These are phyloP conservation scores for Tachycineta bicolor DNA, from an alignment of 2,113 vertebrate genomes.

Conservation along the genomic window DNA sequence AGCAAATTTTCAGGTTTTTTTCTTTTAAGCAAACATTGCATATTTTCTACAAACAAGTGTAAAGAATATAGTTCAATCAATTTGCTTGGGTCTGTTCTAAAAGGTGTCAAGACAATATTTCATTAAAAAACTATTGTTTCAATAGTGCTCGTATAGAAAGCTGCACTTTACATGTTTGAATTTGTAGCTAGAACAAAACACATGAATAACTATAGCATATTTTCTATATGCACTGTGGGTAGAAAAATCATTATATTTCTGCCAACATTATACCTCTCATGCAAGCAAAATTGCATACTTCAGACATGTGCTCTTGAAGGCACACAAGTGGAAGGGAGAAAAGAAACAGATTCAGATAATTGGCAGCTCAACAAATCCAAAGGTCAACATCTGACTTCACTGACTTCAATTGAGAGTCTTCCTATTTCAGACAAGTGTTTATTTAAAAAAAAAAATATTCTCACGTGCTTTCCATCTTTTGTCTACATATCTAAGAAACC, in stretches of 20 bases:
- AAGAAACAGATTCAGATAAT: not conserved
- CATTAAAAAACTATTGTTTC: not conserved
- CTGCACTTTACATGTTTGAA: not conserved
- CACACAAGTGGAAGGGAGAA: not conserved
- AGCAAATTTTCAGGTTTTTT: rapidly evolving
- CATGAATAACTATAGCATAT: rapidly evolving
- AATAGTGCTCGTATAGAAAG: not conserved
- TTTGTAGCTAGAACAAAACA: not conserved
- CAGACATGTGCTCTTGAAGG: not conserved
- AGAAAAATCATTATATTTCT: not conserved
- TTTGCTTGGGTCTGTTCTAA: not conserved
- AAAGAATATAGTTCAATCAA: not conserved
- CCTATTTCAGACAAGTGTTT: not conserved
- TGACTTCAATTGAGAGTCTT: not conserved
- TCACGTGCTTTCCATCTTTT: not conserved
- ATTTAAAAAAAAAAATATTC: not conserved
- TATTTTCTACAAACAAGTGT: not conserved
- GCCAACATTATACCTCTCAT: not conserved
- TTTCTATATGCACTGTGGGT: not conserved
- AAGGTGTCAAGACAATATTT: not conserved
- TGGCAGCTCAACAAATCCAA: not conserved
- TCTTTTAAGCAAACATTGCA: not conserved
- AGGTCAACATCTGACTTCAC: constrained; percentile 23
- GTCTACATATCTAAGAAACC: not conserved
- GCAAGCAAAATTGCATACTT: not conserved